Base-by-base conservation (phyloP, 2,113 vertebrate genomes). In the Sinocyclocheilus anshuiensis region DNA sequence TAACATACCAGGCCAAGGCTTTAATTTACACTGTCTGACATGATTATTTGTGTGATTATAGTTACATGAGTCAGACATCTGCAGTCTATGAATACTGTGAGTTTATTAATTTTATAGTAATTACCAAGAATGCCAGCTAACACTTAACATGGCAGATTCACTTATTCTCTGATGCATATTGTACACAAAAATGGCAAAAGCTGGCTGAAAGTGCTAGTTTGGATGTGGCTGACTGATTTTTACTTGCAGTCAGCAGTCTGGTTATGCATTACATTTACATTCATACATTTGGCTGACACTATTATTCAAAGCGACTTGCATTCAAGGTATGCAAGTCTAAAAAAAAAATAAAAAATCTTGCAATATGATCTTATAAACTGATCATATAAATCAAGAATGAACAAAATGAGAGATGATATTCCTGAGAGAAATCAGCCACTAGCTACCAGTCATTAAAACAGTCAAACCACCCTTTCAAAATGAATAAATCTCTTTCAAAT, bases 11-110 rank as follows among this genome's bases (percentile, higher is more conserved):
- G 69, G 33, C 29, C 50, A 72, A 20, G 20, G 29, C 29, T 74
- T 84, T 84, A 42, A 74, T 83, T 83, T 83, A 74, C 81, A 59
- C 67, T 84, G 50, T 84, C 12, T 57, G 50, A 74, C 67, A 74
- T 57, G 67, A 74, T 84, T 74, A 74, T 74, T 72, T 24, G 81
- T 83, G 39, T 83, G 65, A 74, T 84, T 84, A 57, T 55, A 74
- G 69, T 83, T 74, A 57, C 81, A 74, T 57, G n/a, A 67, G 59
- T 26, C 42, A 82, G 42, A 74, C 29, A 83, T 57, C 50, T 74
- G 81, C 48, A 74, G 20, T 74, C 81, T 57, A 74, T 69, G 63
- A 50, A 69, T 53, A 59, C 20, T 36, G 26, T 16, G 24, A 57
- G 48, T 15, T 57, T 20, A 74, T 82, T 82, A 24, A 72, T 72